Evolutionary conservation across 2,113 vertebrate genomes (phyloP), one percentile per base, ranked within the genome.

Genomic region (Tor tambroides): DNA sequence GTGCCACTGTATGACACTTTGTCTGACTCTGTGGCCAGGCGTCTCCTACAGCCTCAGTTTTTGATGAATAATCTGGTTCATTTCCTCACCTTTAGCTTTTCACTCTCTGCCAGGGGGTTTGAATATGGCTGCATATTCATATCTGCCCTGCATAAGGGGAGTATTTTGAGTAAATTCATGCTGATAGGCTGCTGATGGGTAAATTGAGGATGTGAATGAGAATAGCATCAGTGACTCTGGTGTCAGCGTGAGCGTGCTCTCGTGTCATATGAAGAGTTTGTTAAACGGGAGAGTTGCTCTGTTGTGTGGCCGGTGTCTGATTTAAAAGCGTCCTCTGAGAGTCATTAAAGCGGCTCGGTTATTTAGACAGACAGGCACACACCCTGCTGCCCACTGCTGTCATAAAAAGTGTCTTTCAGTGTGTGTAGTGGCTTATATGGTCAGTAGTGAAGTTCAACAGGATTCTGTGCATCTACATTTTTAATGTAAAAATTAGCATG

Each of bases 261-360:
- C 43, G 19, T 72, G 28, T 21, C 61, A 61, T 80, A 43, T 54
- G 65, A 86, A 86, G 75, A 88, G 78, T 83, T 84, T 78, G 80
- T 87, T 89, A 88, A 86, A 75, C 65, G 65, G 75, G 8, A 86
- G 79, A 89, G 86, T 74, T 61, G 67, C 49, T 75, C 63, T 89
- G 61, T 77, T 79, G 46, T 96, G 94, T 65, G 49, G 28, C 46
- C n/a, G 28, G 78, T 41, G 61, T 78, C 93, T 94, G 95, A 95
- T 94, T 92, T 95, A 94, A 94, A 91, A 94, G 94, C 95, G 93
- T 94, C 95, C 92, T 92, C 88, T 92, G 91, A 92, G 91, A 95
- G 95, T 95, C 95, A 95, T 96, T 96, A 96, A 94, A 88, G 69
- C 92, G 90, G 91, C 93, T 90, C 88, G 91, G 92, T 94, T 94